A percentile compares a stretch with the other conserved stretches of the same genome.
phyloP scores from a whole-genome alignment of 2,113 vertebrate species.

The Nyctereutes procyonoides region DNA sequence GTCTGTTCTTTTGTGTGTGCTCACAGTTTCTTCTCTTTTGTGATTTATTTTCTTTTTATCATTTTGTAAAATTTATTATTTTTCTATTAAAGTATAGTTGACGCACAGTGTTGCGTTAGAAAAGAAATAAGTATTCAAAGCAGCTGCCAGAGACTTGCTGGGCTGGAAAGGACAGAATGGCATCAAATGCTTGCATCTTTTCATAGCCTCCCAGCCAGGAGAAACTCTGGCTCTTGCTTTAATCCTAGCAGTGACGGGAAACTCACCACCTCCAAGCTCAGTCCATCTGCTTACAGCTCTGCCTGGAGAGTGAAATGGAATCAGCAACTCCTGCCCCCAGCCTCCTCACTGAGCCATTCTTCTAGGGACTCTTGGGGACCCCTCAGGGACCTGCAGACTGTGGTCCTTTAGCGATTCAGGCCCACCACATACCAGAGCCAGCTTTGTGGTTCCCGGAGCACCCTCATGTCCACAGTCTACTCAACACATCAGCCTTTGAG shows the following conservation, averaged over 20 bases:
- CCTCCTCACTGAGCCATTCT: too few relatives aligned
- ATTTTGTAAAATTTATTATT: background rate
- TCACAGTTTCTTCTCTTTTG: background rate
- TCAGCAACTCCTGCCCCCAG: background rate
- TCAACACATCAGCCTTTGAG: background rate
- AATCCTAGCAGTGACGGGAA: background rate
- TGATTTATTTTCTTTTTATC: background rate
- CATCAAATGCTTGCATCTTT: background rate
- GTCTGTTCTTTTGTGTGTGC: background rate
- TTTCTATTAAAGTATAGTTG: background rate
- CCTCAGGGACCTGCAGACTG: background rate
- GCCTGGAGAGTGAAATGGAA: background rate
- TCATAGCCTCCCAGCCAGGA: background rate
- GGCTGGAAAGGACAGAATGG: background rate
- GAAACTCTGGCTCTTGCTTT: background rate
- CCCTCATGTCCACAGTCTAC: background rate
- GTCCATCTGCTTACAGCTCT: background rate
- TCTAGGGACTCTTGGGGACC: background rate
- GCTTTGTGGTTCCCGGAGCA: background rate
- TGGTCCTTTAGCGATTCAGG: background rate
- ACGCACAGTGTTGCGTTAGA: background rate
- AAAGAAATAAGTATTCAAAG: background rate
- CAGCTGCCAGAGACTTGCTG: background rate
- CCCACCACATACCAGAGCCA: too few relatives aligned
- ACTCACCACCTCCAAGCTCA: background rate